Evolutionary conservation across 2,888 invertebrate genomes (phyloP), one percentile per base, ranked within the genome.

Genomic region (Brachynemurus nebulosus): DNA sequence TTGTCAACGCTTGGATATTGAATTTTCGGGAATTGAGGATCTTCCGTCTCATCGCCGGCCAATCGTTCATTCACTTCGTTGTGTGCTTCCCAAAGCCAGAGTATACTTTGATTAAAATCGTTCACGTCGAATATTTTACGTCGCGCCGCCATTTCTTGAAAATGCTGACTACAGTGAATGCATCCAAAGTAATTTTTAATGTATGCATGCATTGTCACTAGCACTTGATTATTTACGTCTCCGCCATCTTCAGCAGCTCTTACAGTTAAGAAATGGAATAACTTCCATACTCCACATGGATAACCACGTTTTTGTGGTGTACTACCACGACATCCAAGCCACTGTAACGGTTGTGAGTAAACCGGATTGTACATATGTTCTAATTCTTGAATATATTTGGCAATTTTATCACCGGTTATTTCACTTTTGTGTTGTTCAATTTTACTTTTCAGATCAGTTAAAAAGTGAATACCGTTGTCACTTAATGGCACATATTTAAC

Each of bases 61-160:
- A 98, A 68, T 52, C 96, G 74, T 50, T 79, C 68, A 62, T 98
- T 98, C 0, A 91, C 96, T 63, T 80, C 79, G 62, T 97, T 97
- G 60, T 97, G 96, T 0, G 89, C 85, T 54, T 73, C 72, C 96
- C 96, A 97, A 18, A 97, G 66, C 93, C 95, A 97, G 33, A 95
- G 63, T 1, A 95, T 76, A 12, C 80, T 78, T 47, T 88, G 84
- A 45, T 85, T 77, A 52, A 77, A 74, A 42, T 74, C 76, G 12
- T 69, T 67, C 0, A 88, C 81, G 53, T 78, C 76, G 57, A 74
- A 73, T 48, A 85, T 70, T 57, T 81, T 74, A 47, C 79, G 76
- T 46, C 72, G 70, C 2, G 66, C 63, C 21, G 92, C 82, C 89
- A 93, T 92, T 47, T 76, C 71, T 59, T 84, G 71, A 60, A 98